Evolutionary conservation across 2,797 vertebrate species (phyloP), one percentile per base, ranked within the genome.

Genomic region (Phrynocephalus guinanensis): DNA sequence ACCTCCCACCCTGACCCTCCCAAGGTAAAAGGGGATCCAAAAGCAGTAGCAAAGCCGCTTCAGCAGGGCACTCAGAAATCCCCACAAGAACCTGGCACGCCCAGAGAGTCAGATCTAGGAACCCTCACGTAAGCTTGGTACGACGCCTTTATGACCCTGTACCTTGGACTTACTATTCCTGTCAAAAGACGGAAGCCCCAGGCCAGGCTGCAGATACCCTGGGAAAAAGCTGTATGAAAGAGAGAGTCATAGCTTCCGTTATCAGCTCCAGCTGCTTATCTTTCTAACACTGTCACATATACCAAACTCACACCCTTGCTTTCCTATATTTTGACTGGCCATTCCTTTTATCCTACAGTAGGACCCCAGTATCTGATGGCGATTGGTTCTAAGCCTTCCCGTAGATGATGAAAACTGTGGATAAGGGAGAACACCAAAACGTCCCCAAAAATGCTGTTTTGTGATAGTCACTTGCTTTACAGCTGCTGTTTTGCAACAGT

Each of bases 11-110:
- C 4, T 50, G 28, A 52, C 50, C 20, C 2, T 18, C 16, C 22
- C 48, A 0, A 63, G 0, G 79, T 80, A 78, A 77, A 38, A 52
- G 11, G 66, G 3, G 9, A 89, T 80, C 0, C n/a, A 16, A 52
- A 68, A 89, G 4, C 2, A 76, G 67, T 33, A 87, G 10, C 50
- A 78, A 63, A 84, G 90, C 13, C 71, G 38, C 68, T 76, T 48
- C 4, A 72, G 15, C 77, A 26, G 26, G 11, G 4, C 30, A 11
- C 5, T 20, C 18, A 52, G 16, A 24, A 70, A 38, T 44, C 9
- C 77, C 48, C 26, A 5, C 10, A 13, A 1, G 2, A 7, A 7
- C 6, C 3, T 0, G 0, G 44, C 33, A 86, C 28, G 85, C 13
- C 30, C 11, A 70, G 84, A 13, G 16, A 60, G 75, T 84, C 1